phyloP scores from a whole-genome alignment of 2,888 invertebrate genomes.

The Cheilosia vernalis region DNA sequence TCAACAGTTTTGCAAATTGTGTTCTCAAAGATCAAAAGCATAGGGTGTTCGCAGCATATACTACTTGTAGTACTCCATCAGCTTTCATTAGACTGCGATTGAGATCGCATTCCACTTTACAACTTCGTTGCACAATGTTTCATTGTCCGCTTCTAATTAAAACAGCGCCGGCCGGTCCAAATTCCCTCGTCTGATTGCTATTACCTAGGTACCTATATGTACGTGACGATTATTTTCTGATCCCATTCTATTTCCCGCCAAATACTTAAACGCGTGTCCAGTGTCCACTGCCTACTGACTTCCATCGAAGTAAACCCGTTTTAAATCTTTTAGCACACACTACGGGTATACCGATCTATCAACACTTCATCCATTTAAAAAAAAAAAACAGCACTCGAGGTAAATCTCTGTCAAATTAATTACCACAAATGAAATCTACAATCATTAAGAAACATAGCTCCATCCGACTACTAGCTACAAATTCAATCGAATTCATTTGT shows the following conservation, averaged over 20 bases:
- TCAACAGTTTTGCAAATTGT: too few species aligned
- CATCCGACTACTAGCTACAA: slow-evolving; percentile 65
- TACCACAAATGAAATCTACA: slow-evolving; percentile 59
- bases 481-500: slow-evolving; percentile 65
- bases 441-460: slow-evolving; percentile 56
- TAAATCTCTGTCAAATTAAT: slow-evolving; percentile 72
- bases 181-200: slow-evolving; percentile 7
- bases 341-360: slow-evolving; percentile 40
- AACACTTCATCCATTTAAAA: slow-evolving; percentile 69
- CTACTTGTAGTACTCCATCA: too few species aligned
- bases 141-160: too few species aligned
- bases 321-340: not conserved
- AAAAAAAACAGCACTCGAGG: slow-evolving; percentile 41
- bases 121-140: too few species aligned
- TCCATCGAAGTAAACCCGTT: slow-evolving; percentile 50
- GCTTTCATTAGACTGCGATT: too few species aligned
- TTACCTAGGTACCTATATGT: not conserved
- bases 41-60: too few species aligned
- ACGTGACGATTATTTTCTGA: slow-evolving; percentile 35
- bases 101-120: too few species aligned
- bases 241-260: slow-evolving; percentile 31
- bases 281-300: not conserved
- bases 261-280: slow-evolving; percentile 16
- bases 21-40: too few species aligned
- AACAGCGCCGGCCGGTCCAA: too few species aligned